Percentiles rank a stretch among this genome's conserved stretches.
phyloP scores from a whole-genome alignment of 64 coral and sea anemone genomes.

The Actinia equina region DNA sequence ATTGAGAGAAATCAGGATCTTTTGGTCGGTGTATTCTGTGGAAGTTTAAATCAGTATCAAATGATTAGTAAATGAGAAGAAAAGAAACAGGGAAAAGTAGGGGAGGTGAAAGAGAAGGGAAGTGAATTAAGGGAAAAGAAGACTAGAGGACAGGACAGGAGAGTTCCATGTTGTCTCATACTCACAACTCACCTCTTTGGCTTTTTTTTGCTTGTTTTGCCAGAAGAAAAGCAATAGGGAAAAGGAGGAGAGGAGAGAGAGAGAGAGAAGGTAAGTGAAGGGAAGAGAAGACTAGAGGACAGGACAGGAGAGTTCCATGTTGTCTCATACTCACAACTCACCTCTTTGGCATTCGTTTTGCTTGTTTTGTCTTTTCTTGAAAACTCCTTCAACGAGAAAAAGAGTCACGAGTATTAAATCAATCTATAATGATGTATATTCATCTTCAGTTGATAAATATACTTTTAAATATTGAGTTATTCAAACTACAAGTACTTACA shows the following conservation, averaged over 20 bases:
- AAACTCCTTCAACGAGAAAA: not conserved
- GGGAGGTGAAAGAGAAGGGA: too few relatives aligned
- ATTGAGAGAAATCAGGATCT: not conserved
- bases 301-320: not conserved
- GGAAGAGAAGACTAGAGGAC: not conserved
- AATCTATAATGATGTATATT: too few relatives aligned
- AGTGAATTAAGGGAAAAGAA: not conserved
- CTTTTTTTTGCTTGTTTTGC: too few relatives aligned
- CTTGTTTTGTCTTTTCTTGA: slow-evolving; percentile 13
- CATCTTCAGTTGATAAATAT: not conserved
- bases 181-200: too few relatives aligned
- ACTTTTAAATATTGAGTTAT: not conserved
- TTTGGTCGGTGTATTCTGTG: not conserved
- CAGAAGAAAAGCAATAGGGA: too few relatives aligned
- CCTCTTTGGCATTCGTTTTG: not conserved
- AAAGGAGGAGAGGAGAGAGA: not conserved
- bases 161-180: too few relatives aligned
- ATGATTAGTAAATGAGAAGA: too few relatives aligned
- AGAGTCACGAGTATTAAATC: not conserved
- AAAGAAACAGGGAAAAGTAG: too few relatives aligned
- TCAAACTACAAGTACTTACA: slow-evolving; percentile 38
- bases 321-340: not conserved
- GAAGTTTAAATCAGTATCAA: not conserved
- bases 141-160: not conserved
- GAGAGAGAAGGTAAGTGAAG: not conserved